Conservation (phyloP, 2,797 vertebrate genomes). For the Natrix natrix region DNA sequence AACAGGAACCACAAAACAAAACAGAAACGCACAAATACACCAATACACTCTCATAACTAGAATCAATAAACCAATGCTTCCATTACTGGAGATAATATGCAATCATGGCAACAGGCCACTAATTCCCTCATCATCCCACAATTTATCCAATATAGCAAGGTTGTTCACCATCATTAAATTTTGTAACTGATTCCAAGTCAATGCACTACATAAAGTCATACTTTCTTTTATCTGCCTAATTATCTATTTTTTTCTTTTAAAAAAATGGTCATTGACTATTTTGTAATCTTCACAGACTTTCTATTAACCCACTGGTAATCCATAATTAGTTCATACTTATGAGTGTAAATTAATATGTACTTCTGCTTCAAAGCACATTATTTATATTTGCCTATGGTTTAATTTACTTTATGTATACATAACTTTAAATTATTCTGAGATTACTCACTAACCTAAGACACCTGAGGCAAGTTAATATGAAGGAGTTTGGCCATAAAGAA, state of each 20-base stretch:
- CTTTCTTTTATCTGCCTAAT: neutral
- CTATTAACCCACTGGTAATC: neutral
- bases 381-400: neutral
- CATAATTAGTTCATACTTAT: neutral
- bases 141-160: neutral
- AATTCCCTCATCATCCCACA: neutral
- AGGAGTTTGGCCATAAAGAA: neutral
- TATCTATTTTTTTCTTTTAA: neutral
- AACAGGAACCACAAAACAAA: neutral
- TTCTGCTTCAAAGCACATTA: neutral
- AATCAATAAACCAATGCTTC: neutral
- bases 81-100: neutral
- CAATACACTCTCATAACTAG: neutral
- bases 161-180: neutral
- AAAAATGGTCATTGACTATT: neutral
- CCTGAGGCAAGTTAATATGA: neutral
- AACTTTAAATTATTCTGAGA: neutral
- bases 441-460: neutral
- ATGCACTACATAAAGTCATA: neutral
- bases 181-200: neutral
- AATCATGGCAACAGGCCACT: neutral
- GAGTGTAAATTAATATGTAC: neutral
- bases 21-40: neutral
- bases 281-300: neutral
- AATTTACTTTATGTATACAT: neutral